These are phyloP conservation scores for Heliconius erato DNA, from an alignment of 2,888 invertebrate genomes.

Conservation along the genomic window DNA sequence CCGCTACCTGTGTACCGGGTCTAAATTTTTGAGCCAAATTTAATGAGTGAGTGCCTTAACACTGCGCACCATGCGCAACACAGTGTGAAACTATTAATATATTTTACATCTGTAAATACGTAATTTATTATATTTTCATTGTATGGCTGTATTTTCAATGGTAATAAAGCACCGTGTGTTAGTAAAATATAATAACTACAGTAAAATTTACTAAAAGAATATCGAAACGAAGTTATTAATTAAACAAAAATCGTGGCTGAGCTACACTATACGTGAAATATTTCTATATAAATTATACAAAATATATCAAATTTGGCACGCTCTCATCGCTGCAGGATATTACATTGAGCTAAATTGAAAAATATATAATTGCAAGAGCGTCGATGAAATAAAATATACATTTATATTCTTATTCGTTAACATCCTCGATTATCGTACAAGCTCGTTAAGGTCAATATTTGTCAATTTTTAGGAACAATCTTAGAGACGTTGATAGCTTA, in stretches of 20 bases:
- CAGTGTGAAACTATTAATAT: too few relatives aligned
- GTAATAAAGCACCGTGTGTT: background rate
- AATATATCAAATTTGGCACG: background rate
- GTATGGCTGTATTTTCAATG: background rate
- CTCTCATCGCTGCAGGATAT: background rate
- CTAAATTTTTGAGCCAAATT: too few relatives aligned
- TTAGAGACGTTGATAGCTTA: background rate
- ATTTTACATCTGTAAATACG: too few relatives aligned
- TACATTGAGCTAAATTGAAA: constrained; percentile 14
- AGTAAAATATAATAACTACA: too few relatives aligned
- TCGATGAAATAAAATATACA: background rate
- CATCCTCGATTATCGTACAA: background rate
- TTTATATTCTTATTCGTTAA: constrained; percentile 6
- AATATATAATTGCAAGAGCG: constrained; percentile 21
- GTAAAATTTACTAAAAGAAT: background rate
- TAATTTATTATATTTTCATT: background rate
- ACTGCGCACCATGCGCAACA: too few relatives aligned
- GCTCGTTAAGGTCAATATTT: background rate
- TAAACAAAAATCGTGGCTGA: background rate
- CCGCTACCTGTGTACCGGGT: too few relatives aligned
- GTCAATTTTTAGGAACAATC: background rate
- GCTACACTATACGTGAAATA: background rate
- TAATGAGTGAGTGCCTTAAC: too few relatives aligned
- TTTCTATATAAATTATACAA: background rate
- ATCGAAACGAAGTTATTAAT: background rate